phyloP scores from a whole-genome alignment of 2,888 invertebrate species.

The Carpatolechia fugitivella region DNA sequence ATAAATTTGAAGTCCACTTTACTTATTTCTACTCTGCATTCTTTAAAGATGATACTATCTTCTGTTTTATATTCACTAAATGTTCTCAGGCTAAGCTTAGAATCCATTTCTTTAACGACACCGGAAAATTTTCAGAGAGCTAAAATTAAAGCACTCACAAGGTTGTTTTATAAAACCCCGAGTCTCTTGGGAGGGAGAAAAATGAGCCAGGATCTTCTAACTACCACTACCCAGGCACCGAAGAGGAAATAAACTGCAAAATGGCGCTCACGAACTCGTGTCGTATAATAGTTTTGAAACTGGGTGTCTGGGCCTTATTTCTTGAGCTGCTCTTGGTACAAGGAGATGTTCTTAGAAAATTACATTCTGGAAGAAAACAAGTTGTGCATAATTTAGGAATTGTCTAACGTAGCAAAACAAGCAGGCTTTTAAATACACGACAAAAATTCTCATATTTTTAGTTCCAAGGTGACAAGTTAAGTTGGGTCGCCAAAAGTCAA shows the following conservation, averaged over 20 bases:
- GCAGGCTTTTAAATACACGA: no score
- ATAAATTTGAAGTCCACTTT: no score
- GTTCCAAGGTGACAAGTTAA: no score
- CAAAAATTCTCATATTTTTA: no score
- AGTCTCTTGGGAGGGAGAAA: not conserved
- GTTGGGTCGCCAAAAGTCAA: no score
- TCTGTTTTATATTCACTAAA: not conserved
- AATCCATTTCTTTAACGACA: not conserved
- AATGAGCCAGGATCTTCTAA: not conserved
- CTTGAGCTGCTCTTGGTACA: not conserved
- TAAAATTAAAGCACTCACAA: not conserved
- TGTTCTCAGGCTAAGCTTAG: not conserved
- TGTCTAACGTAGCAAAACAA: no score
- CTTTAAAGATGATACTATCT: no score
- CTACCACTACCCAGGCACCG: not conserved
- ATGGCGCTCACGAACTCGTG: not conserved
- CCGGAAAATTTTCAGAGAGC: not conserved
- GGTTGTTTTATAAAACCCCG: not conserved
- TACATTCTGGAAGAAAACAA: no score
- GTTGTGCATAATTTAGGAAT: no score
- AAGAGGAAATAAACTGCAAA: constrained; percentile 8
- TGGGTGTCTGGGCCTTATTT: not conserved
- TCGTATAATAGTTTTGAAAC: constrained; percentile 5
- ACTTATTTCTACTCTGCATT: no score
- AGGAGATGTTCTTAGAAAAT: no score